These are phyloP conservation scores for Zoanthus gigantus DNA, from an alignment of 92 coral and sea anemone species.

Conservation along the genomic window DNA sequence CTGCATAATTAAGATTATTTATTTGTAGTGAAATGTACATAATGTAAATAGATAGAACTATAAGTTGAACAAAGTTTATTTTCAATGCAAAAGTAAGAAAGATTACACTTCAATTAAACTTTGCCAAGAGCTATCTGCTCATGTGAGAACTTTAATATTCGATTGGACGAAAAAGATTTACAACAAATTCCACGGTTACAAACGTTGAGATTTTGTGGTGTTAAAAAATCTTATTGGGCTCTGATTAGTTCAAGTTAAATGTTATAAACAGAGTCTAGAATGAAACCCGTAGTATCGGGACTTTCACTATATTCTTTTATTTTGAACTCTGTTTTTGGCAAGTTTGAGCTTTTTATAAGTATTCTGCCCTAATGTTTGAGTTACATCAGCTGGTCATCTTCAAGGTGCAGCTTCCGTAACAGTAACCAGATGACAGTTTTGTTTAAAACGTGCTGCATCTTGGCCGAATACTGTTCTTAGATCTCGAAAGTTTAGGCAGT, in stretches of 20 bases:
- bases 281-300: neutral
- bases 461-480: neutral
- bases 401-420: neutral
- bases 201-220: neutral
- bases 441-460: neutral
- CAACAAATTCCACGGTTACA: neutral
- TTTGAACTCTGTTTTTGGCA: neutral
- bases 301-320: neutral
- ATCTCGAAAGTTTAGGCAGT: neutral
- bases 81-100: conserved; percentile 60
- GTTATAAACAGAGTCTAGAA: neutral
- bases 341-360: neutral
- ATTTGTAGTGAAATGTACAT: conserved; percentile 92
- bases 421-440: neutral
- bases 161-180: neutral
- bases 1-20: conserved; percentile 70
- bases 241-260: neutral
- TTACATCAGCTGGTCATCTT: neutral
- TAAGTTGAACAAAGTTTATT: conserved; percentile 83
- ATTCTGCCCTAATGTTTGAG: neutral
- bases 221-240: neutral
- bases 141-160: neutral
- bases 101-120: conserved; percentile 30
- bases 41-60: conserved; percentile 87
- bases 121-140: neutral